A percentile compares a stretch with the other conserved stretches of the same genome.
phyloP scores from a whole-genome alignment of 2,888 invertebrate genomes.

The Polyommatus icarus region DNA sequence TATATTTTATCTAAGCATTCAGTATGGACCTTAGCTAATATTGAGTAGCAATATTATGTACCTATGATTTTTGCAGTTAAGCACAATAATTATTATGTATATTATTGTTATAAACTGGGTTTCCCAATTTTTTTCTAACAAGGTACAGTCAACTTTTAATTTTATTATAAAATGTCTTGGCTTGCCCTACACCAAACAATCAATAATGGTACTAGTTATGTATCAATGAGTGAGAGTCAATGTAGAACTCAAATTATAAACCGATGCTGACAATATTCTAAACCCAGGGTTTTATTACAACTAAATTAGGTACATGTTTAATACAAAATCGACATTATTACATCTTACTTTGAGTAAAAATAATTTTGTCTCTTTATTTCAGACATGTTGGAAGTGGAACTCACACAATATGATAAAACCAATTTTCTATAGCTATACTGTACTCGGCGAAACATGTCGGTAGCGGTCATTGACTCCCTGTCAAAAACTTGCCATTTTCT shows the following conservation, averaged over 20 bases:
- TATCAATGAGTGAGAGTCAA: too few species aligned
- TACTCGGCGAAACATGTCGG: too few species aligned
- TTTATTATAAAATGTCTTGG: not conserved
- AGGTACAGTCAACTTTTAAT: too few species aligned
- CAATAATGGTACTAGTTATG: too few species aligned
- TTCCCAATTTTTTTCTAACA: too few species aligned
- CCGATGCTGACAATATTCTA: too few species aligned
- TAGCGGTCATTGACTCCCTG: too few species aligned
- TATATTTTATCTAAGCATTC: not conserved
- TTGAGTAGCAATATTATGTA: not conserved
- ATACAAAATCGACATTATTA: not conserved
- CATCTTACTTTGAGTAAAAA: not conserved
- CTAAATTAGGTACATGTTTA: too few species aligned
- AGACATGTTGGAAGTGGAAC: not conserved
- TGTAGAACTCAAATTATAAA: too few species aligned
- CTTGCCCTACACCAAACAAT: too few species aligned
- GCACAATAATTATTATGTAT: not conserved
- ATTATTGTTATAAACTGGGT: not conserved
- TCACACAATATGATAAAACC: not conserved
- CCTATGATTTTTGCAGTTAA: not conserved
- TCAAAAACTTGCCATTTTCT: too few species aligned
- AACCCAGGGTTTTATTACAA: too few species aligned
- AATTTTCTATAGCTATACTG: not conserved
- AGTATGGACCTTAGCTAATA: constrained; percentile 8
- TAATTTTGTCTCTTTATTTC: not conserved